phyloP scores from a whole-genome alignment of 1,140 invertebrate species.

The Tyrophagus putrescentiae region DNA sequence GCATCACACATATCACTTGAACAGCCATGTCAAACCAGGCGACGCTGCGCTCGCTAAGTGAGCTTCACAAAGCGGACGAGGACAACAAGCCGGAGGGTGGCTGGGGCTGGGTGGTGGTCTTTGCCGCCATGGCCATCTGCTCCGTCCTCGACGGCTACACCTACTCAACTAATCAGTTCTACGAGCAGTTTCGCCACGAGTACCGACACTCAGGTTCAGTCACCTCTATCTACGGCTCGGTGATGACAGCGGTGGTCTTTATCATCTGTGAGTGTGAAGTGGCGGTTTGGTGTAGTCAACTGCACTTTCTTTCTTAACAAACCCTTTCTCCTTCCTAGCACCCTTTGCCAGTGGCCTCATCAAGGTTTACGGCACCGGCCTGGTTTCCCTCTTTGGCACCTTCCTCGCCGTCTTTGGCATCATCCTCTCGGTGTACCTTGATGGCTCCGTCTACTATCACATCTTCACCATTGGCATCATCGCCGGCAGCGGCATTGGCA shows the following conservation, averaged over 20 bases:
- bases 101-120: slow-evolving; percentile 85
- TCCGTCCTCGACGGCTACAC: slow-evolving; percentile 48
- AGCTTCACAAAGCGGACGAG: not conserved
- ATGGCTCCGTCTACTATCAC: slow-evolving; percentile 54
- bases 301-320: too few species aligned
- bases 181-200: slow-evolving; percentile 58
- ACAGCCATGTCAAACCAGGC: not conserved
- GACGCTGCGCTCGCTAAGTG: not conserved
- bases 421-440: slow-evolving; percentile 54
- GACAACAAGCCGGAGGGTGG: slow-evolving; percentile 42
- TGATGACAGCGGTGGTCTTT: slow-evolving; percentile 4
- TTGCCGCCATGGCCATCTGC: slow-evolving; percentile 79
- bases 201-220: slow-evolving; percentile 45
- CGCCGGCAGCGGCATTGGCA: slow-evolving; percentile 40
- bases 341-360: slow-evolving; percentile 80
- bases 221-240: slow-evolving; percentile 8
- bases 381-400: slow-evolving; percentile 69
- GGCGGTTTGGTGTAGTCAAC: too few species aligned
- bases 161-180: slow-evolving; percentile 80
- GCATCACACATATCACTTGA: too few species aligned
- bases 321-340: too few species aligned
- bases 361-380: slow-evolving; percentile 75
- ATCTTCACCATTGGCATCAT: slow-evolving; percentile 76
- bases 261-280: slow-evolving; percentile 1
- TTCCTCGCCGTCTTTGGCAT: slow-evolving; percentile 61